Evolutionary conservation across 2,888 invertebrate genomes (phyloP).

Genomic region (Abscondita cerata): DNA sequence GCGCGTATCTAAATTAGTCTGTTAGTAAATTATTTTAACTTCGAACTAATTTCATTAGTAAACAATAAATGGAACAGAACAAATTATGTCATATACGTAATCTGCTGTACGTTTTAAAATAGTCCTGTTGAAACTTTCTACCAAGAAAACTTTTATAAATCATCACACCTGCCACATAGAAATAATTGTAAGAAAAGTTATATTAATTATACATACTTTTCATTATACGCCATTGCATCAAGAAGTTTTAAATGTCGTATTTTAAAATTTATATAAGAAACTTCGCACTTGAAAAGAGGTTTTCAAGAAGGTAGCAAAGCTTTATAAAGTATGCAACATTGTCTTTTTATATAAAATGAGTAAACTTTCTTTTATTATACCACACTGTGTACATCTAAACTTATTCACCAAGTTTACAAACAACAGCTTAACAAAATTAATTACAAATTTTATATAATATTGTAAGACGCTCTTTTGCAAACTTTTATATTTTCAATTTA

Average conservation of each 20-base stretch:
- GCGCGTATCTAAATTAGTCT: too few species aligned
- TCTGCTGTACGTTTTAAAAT: too few species aligned
- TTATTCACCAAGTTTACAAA: conserved; percentile 4
- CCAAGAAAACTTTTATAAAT: too few species aligned
- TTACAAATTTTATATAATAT: conserved; percentile 9
- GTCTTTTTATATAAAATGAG: conserved; percentile 25
- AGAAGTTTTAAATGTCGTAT: conserved; percentile 23
- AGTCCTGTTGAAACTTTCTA: too few species aligned
- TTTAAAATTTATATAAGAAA: conserved; percentile 25
- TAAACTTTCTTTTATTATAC: conserved; percentile 29
- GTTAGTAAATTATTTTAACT: too few species aligned
- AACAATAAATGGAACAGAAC: too few species aligned
- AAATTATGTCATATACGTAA: too few species aligned
- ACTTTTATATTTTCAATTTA: neutral
- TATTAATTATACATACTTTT: conserved; percentile 19
- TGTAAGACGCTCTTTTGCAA: neutral
- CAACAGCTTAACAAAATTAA: conserved; percentile 5
- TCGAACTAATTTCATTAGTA: too few species aligned
- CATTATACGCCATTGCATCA: conserved; percentile 14
- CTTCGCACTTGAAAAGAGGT: conserved; percentile 23
- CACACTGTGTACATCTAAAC: conserved; percentile 17
- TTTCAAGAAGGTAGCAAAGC: conserved; percentile 15
- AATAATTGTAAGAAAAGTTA: conserved; percentile 16
- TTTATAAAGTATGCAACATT: conserved; percentile 22
- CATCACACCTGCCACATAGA: neutral